Base-by-base conservation (phyloP, 2,113 vertebrate species). In the Zosterops borbonicus region DNA sequence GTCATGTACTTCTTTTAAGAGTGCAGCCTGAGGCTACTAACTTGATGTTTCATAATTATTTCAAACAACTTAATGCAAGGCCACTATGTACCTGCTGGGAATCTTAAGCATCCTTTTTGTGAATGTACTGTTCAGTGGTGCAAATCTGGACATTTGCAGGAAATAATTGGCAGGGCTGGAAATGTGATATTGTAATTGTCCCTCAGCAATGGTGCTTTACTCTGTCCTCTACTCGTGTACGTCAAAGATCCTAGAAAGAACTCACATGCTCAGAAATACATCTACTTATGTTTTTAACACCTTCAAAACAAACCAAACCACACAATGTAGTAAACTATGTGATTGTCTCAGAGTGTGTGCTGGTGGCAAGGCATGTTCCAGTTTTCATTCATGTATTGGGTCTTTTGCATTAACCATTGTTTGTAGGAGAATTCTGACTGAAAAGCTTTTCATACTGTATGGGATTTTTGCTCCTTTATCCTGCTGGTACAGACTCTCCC, bases 381-480 rank as follows among this genome's bases (percentile, higher is more conserved):
- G 80, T 95, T 90, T 79, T 82, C 75, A 37, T 67, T 67, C 69
- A 9, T 73, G 47, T 95, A 75, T 56, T 74, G 83, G 75, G 92
- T 95, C 91, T 96, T 90, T 95, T 94, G 87, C 92, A 84, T 96
- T 92, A 96, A 94, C 75, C 64, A 7, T 79, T 90, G 75, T 95
- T 96, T 84, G 75, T 94, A 95, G 79, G 85, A 92, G 91, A 94
- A 96, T 97, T 96, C 81, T 97, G 85, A 91, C 58, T 83, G 92
- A 73, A 94, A 92, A 97, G 93, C 95, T 97, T 96, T 97, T 94
- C 96, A 78, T 97, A 74, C 60, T 87, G 80, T 90, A 68, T 96
- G 92, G 94, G 87, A 92, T 97, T 97, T 95, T 74, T 92, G 95
- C 96, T 95, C 94, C 95, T 96, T 93, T 94, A 67, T 90, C 86